phyloP scores from a whole-genome alignment of 1,140 invertebrate genomes.

The Maconellicoccus hirsutus region DNA sequence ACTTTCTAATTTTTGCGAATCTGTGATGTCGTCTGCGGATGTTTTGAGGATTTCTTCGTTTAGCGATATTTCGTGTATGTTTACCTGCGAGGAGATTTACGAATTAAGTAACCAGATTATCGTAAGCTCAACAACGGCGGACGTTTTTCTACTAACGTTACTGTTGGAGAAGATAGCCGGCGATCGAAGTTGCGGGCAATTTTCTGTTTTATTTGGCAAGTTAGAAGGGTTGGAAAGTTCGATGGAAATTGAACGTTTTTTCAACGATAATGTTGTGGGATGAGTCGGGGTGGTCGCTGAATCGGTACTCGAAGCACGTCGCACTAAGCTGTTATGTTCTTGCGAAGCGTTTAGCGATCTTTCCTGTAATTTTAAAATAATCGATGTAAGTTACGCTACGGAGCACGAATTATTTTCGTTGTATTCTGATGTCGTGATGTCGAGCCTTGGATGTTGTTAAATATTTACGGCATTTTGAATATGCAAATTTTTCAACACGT shows the following conservation, averaged over 20 bases:
- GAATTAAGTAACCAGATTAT: not conserved
- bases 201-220: conserved; percentile 8
- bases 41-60: conserved; percentile 51
- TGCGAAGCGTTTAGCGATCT: conserved; percentile 13
- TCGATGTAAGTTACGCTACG: too few species aligned
- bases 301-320: conserved; percentile 29
- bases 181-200: conserved; percentile 39
- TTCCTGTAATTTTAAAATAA: conserved; percentile 24
- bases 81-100: conserved; percentile 26
- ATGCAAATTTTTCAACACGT: too few species aligned
- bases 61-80: conserved; percentile 56
- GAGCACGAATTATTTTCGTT: too few species aligned
- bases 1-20: conserved; percentile 38
- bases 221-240: conserved; percentile 18
- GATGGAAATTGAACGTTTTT: conserved; percentile 25
- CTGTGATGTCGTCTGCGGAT: conserved; percentile 30
- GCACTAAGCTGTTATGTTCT: conserved; percentile 25
- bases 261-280: conserved; percentile 28
- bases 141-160: conserved; percentile 52
- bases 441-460: too few species aligned
- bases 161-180: conserved; percentile 79
- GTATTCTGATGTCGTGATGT: too few species aligned
- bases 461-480: too few species aligned
- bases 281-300: conserved; percentile 37
- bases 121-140: not conserved